These are phyloP conservation scores for Drosophila bocki DNA, from an alignment of 1,140 invertebrate genomes.

Conservation along the genomic window DNA sequence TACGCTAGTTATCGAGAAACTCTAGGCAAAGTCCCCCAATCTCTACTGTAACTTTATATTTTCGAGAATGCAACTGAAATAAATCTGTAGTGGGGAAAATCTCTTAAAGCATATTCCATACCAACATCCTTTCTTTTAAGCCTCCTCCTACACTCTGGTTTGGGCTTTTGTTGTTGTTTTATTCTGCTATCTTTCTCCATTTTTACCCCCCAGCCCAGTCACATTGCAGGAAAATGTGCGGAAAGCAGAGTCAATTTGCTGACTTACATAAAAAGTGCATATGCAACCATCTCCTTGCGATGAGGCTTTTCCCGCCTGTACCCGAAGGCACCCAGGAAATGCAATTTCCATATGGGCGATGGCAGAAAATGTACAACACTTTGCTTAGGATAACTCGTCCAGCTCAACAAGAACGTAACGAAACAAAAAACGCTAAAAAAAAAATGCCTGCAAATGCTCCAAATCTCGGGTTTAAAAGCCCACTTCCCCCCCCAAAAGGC, in stretches of 20 bases:
- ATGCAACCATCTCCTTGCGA: constrained; percentile 17
- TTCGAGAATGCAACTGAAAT: background rate
- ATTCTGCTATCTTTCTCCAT: background rate
- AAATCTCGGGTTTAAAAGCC: constrained; percentile 50
- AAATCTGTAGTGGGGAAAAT: constrained; percentile 6
- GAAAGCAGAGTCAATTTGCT: constrained; percentile 69
- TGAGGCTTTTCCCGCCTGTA: background rate
- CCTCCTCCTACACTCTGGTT: background rate
- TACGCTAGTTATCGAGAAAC: no score
- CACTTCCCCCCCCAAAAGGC: background rate
- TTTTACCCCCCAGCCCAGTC: constrained; percentile 6
- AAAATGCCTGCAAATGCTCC: constrained; percentile 56
- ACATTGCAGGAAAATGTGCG: constrained; percentile 62
- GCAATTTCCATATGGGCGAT: constrained; percentile 57
- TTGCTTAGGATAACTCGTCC: constrained; percentile 18
- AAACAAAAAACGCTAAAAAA: constrained; percentile 7
- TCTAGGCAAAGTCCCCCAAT: no score
- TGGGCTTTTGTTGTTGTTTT: background rate
- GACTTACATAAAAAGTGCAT: constrained; percentile 67
- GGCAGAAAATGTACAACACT: constrained; percentile 43
- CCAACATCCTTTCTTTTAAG: background rate
- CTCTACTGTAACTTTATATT: background rate
- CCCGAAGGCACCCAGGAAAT: constrained; percentile 14
- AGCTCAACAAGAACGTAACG: constrained; percentile 7
- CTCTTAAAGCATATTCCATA: constrained; percentile 5